Conservation (phyloP, 2,797 vertebrate genomes). For the Choloepus didactylus region DNA sequence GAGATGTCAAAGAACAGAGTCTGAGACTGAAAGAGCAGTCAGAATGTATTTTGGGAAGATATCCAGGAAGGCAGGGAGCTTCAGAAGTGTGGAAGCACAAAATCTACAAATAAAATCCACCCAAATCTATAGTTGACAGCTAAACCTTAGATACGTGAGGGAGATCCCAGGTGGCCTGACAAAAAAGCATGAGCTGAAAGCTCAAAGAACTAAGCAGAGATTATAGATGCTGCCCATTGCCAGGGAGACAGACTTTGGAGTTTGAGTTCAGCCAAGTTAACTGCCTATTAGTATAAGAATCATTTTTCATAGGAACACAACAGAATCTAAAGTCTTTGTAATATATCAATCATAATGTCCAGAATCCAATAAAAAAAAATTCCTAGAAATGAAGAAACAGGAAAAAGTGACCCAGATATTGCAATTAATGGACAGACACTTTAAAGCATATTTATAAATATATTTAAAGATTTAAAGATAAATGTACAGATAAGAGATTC, state of each 20-base stretch:
- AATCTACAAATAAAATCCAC: neutral
- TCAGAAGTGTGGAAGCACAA: neutral
- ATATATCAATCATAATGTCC: constrained; percentile 22
- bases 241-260: neutral
- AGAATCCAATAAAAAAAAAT: neutral
- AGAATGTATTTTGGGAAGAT: neutral
- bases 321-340: neutral
- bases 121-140: neutral
- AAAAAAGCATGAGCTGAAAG: neutral
- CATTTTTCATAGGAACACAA: neutral
- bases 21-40: neutral
- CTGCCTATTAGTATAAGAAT: neutral
- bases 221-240: neutral
- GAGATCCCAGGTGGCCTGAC: neutral
- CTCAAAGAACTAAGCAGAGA: neutral
- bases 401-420: neutral
- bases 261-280: constrained; percentile 11
- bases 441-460: neutral
- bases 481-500: neutral
- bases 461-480: neutral
- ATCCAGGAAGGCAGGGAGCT: neutral
- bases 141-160: neutral
- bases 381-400: neutral
- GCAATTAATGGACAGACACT: neutral
- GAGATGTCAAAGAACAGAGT: neutral